Base-by-base conservation (phyloP, 2,797 vertebrate species). In the Cryptoblepharus egeriae region DNA sequence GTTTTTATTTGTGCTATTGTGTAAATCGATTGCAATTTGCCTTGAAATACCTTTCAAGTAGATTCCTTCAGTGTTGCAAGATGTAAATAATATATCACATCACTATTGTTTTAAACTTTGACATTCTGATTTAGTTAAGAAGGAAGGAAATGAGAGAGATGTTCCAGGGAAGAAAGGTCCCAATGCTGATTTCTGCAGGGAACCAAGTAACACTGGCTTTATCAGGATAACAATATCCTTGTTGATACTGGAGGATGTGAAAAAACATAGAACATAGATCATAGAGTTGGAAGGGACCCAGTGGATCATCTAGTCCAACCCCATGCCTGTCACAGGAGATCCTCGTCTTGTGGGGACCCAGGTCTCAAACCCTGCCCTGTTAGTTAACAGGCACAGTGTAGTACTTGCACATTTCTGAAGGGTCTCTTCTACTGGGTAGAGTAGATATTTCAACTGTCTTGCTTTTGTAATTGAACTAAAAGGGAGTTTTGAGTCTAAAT, bases 11-110 rank as follows among this genome's bases (percentile, higher is more conserved):
- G 76, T 91, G 87, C 85, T 90, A 91, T 85, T 88, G 85, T 85
- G 82, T 80, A 92, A 93, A 93, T 94, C 88, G 77, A 95, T 93
- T 91, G 87, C 84, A 91, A 93, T 92, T 90, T 91, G 93, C 88
- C 90, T n/a, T 84, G 84, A 81, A 85, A 85, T 87, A 87, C 88
- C 69, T 93, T 91, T 91, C 87, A 88, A 91, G 91, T 79, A 82
- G 58, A 77, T 85, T 93, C 92, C 86, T 93, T 91, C 89, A 90
- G 68, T 85, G 84, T 63, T 88, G 75, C 86, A 84, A 79, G 85
- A 76, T 42, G 89, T 92, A 92, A 95, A 93, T 91, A 92, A 92
- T 93, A 93, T 94, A 92, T 93, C 90, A 91, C 37, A 55, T 86
- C 87, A 90, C 87, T 89, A 91, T 91, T 90, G 88, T 87, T 90